Evolutionary conservation across 2,888 invertebrate species (phyloP), one percentile per base, ranked within the genome.

Genomic region (Apamea crenata): DNA sequence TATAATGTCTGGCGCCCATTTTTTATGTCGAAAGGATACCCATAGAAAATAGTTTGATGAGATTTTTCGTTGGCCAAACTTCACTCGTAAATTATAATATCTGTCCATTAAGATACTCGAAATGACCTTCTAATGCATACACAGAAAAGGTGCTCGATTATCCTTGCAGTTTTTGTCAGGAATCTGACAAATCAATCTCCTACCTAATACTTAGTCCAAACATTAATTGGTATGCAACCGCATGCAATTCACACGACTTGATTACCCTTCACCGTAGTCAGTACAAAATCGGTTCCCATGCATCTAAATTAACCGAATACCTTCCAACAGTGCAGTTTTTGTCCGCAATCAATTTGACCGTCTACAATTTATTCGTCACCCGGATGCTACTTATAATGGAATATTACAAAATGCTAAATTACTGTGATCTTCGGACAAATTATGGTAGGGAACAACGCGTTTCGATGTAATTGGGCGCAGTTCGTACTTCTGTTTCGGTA

Each of bases 371-470:
- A 86, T 81, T 76, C 75, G 80, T 74, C 92, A 92, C 91, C 85
- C 91, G 88, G 90, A 89, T 91, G 91, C 92, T 92, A 89, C 92
- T 89, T 88, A 91, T 93, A 92, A 94, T 93, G 92, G 91, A 91
- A 92, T 94, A 94, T 94, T 94, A 94, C 93, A 92, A 92, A 90
- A 94, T 91, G 93, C 91, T 78, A 95, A 95, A 96, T 95, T 94
- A 95, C 93, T 88, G 93, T 94, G 94, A 95, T 95, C 94, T 93
- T 81, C 91, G 91, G 89, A 90, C 94, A 93, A 95, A 95, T 95
- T 95, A 94, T 90, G 91, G 90, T 91, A 86, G 89, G 91, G 93
- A 91, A 93, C 92, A 91, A 91, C 92, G 93, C 92, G 91, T 93
- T 94, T 93, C 89, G 88, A 86, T 94, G 93, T 95, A 95, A 95